Evolutionary conservation across 2,113 vertebrate genomes (phyloP).

Genomic region (Paramormyrops kingsleyae): DNA sequence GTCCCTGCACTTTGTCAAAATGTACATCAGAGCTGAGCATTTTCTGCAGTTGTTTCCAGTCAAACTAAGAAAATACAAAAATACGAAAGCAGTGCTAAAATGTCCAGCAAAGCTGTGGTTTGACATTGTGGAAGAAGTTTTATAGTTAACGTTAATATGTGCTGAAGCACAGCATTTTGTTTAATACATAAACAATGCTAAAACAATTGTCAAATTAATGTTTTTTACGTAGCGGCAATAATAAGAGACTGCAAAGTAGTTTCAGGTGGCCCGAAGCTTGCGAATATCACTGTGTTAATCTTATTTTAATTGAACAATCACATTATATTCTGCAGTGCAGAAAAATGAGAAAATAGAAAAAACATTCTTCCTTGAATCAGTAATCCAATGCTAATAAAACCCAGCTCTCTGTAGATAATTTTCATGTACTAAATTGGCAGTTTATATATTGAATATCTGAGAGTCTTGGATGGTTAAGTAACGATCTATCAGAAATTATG

Average conservation of each 20-base stretch:
- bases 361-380: neutral
- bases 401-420: neutral
- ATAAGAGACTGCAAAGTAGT: neutral
- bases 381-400: neutral
- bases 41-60: neutral
- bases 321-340: neutral
- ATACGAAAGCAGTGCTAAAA: neutral
- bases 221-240: neutral
- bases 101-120: neutral
- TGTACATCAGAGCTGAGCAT: neutral
- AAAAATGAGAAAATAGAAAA: neutral
- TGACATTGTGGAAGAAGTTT: neutral
- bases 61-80: neutral
- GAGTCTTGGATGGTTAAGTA: neutral
- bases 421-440: neutral
- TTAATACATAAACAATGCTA: neutral
- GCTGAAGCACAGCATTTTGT: neutral
- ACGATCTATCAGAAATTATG: neutral
- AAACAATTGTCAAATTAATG: slow-evolving; percentile 1
- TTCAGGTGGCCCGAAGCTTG: neutral
- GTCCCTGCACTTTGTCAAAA: neutral
- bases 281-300: neutral
- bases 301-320: neutral
- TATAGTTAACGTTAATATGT: neutral
- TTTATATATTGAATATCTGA: neutral